phyloP scores from a whole-genome alignment of 2,113 vertebrate genomes.

The Eudorcas thomsonii region DNA sequence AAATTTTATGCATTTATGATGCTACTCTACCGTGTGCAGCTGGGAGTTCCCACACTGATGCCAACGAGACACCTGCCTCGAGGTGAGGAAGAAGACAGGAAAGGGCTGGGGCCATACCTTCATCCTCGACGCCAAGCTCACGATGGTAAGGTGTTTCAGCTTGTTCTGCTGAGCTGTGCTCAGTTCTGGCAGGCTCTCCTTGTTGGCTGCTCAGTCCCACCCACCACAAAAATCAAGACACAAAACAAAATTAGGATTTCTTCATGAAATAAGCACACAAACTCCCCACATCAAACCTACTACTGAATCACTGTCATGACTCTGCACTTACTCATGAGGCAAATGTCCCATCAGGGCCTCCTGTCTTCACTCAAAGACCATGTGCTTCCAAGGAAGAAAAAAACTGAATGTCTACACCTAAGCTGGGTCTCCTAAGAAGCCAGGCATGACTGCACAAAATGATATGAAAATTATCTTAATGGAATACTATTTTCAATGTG shows the following conservation, averaged over 20 bases:
- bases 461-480: not conserved
- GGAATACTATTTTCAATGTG: not conserved
- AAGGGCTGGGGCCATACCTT: conserved; percentile 78
- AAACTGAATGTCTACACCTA: not conserved
- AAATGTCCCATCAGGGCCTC: not conserved
- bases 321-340: not conserved
- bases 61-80: not conserved
- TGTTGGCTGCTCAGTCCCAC: conserved; percentile 82
- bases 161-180: conserved; percentile 88
- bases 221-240: conserved; percentile 71
- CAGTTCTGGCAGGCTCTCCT: conserved; percentile 85
- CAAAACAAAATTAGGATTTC: conserved; percentile 65
- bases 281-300: not conserved
- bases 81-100: not conserved
- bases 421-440: not conserved
- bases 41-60: not conserved
- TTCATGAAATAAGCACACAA: conserved; percentile 33
- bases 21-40: not conserved
- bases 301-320: not conserved
- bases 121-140: conserved; percentile 88
- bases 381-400: not conserved
- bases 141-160: conserved; percentile 88
- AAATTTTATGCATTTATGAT: not conserved
- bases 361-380: not conserved
- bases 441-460: not conserved